Evolutionary conservation across 1,140 invertebrate species (phyloP).

Genomic region (Homarus americanus): DNA sequence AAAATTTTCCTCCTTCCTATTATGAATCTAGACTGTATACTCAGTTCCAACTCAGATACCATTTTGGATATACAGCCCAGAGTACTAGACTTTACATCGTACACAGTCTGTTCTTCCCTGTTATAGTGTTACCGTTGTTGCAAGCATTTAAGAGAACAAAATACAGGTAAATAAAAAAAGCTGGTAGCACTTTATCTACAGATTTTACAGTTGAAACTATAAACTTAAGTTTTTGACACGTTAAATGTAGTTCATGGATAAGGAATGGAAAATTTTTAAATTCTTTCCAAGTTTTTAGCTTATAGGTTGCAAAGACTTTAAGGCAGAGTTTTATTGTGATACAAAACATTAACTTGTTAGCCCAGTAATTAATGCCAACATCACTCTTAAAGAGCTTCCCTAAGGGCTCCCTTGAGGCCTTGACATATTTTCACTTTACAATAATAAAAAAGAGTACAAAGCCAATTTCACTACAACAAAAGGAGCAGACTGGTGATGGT

Average conservation of each 20-base stretch:
- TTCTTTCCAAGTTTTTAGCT: neutral
- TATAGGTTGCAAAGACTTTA: neutral
- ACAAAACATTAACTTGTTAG: neutral
- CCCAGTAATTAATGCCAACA: neutral
- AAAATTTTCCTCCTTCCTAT: neutral
- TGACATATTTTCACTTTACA: conserved; percentile 36
- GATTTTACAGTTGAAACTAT: neutral
- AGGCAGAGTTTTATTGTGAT: neutral
- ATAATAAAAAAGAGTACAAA: conserved; percentile 61
- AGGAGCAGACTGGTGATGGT: conserved; percentile 53
- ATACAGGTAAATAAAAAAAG: neutral
- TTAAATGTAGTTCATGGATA: neutral
- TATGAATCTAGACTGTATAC: neutral
- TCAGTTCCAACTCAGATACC: conserved; percentile 10
- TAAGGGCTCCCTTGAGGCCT: conserved; percentile 24
- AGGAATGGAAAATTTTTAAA: neutral
- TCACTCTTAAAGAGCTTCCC: neutral
- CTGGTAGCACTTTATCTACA: neutral
- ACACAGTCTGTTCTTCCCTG: conserved; percentile 9
- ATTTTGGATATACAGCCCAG: conserved; percentile 22
- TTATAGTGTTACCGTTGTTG: neutral
- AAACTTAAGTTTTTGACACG: neutral
- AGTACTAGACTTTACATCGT: conserved; percentile 22
- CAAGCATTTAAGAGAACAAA: neutral
- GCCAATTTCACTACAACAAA: conserved; percentile 42